Base-by-base conservation (phyloP, 2,888 invertebrate species). In the Esperia sulphurella region DNA sequence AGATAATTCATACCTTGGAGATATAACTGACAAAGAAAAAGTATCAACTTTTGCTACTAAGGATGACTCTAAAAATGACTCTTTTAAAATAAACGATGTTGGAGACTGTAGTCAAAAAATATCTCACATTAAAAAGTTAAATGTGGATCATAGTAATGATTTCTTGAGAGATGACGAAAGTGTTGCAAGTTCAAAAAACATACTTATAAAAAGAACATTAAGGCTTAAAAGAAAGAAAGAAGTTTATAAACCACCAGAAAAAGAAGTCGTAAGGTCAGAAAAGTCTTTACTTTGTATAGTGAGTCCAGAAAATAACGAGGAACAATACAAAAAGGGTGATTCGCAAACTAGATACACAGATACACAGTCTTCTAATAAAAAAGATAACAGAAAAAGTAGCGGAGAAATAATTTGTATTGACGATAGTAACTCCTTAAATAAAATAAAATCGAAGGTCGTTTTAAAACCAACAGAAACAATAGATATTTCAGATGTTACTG, bases 401-500 rank as follows among this genome's bases (percentile, higher is more conserved):
- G 21, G 21, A 21, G 21, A 21, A 21, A 21, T 21, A 21, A 21
- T 21, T 21, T 21, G 3, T 21, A 8, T 39, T 12, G 39, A 14
- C 8, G 12, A 8, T 39, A 8, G 10, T 33, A 4, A n/a, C 39
- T 39, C 8, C 33, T 3, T 43, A 37, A 44, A 31, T 8, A 12
- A 28, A 14, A 14, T 10, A 37, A 12, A 37, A 12, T 37, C 13
- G 1, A 37, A 33, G 8, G 1, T 2, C 33, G 2, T 21, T 21
- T 3, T 3, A 21, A 21, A 3, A 21, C 21, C 21, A 21, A 21
- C 5, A 5, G 37, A 41, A 33, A 21, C 28, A 8, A 39, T 51
- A 14, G 39, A 50, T 33, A 45, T 53, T 14, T 41, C 49, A 9
- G 55, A 44, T 13, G 52, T 39, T 37, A 47, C 54, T 9, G 60